Evolutionary conservation across 2,797 vertebrate genomes (phyloP), one percentile per base, ranked within the genome.

Genomic region (Melanotaenia nigrans): DNA sequence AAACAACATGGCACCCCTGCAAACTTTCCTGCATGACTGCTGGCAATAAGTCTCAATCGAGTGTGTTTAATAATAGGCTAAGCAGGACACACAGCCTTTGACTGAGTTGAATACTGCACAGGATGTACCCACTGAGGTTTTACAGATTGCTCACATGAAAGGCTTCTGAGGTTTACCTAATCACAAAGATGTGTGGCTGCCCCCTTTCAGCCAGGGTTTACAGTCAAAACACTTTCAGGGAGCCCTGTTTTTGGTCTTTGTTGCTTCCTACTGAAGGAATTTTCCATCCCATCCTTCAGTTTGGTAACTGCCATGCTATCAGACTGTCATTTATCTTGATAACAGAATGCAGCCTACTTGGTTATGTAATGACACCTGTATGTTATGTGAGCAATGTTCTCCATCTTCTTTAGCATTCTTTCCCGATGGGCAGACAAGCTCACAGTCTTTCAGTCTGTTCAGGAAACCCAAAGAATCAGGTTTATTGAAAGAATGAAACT

Each of bases 121-220:
- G 83, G 86, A 92, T 89, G 89, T 90, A 84, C 84, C 88, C 82
- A 75, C 78, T 87, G 89, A 82, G 79, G 66, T 88, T 91, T 89
- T 79, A 86, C 85, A 89, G 83, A 90, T 85, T 84, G 77, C 85
- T 88, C 77, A 89, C 84, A 92, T 92, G 78, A 93, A 92, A 93
- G 90, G 73, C 81, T 88, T 70, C 84, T 71, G 75, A 87, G 86
- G 87, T 92, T 91, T 82, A 85, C 88, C 88, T 90, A 86, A 92
- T 93, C 87, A 89, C 86, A 91, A 88, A 88, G 90, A 92, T 86
- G 90, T 89, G 90, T 87, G 85, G 79, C 77, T 84, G 61, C 87
- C 74, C 75, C 62, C 69, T 86, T 20, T 63, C 78, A 81, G 85
- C 61, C 69, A 49, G 56, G 71, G 68, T 88, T 84, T 86, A 78